These are phyloP conservation scores for Hydrolagus affinis DNA, from an alignment of 2,113 vertebrate species.

Conservation along the genomic window DNA sequence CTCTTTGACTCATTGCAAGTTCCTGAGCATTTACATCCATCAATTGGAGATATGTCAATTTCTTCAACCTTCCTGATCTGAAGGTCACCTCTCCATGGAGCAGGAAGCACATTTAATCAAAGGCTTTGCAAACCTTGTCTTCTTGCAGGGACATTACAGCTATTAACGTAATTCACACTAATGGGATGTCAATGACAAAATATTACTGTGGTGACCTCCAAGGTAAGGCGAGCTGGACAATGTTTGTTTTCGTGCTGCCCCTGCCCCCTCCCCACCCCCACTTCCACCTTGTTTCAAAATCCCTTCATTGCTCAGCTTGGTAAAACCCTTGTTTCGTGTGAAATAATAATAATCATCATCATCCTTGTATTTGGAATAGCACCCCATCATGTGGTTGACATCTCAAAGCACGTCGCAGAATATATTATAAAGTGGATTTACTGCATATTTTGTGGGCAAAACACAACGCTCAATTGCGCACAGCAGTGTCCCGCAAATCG, in stretches of 20 bases:
- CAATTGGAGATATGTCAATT: background rate
- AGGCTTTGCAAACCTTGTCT: background rate
- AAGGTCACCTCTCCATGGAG: background rate
- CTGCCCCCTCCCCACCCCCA: background rate
- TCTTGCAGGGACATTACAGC: background rate
- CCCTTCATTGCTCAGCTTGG: too few species aligned
- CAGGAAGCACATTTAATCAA: background rate
- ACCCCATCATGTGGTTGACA: too few species aligned
- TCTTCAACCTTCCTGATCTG: background rate
- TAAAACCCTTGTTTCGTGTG: too few species aligned
- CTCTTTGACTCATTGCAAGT: background rate
- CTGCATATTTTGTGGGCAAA: too few species aligned
- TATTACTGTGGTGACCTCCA: background rate
- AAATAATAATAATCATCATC: too few species aligned
- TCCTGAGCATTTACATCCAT: background rate
- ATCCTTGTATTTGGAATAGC: too few species aligned
- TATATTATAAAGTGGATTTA: too few species aligned
- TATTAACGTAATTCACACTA: background rate
- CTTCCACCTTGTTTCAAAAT: too few species aligned
- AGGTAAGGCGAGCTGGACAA: background rate
- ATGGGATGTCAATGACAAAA: background rate
- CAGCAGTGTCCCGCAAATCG: too few species aligned
- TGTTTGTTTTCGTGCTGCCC: background rate
- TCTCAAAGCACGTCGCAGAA: too few species aligned
- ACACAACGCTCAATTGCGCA: too few species aligned